These are phyloP conservation scores for Miichthys miiuy DNA, from an alignment of 2,797 vertebrate genomes.

Conservation along the genomic window DNA sequence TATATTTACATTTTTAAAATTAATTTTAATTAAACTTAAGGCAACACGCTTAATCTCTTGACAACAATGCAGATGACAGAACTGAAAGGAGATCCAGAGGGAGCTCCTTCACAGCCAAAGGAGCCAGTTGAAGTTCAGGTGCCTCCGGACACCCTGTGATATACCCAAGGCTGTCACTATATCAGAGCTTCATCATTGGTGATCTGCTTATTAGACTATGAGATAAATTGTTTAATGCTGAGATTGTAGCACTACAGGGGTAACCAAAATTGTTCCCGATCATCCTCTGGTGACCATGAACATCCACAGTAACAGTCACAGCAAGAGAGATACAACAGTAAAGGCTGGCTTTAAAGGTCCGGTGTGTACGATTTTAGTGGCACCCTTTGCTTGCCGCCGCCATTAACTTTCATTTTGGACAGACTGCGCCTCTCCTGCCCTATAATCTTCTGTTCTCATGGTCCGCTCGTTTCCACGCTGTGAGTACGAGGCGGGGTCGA, in stretches of 20 bases:
- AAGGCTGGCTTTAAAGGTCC: no score
- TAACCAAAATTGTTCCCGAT: background rate
- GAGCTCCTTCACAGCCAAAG: no score
- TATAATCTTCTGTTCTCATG: background rate
- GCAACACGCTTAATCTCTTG: no score
- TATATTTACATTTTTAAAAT: background rate
- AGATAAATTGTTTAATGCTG: background rate
- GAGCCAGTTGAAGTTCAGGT: no score
- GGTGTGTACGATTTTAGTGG: no score
- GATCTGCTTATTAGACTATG: background rate
- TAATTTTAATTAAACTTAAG: background rate
- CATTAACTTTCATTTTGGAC: background rate
- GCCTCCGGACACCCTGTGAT: no score
- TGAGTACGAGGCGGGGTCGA: constrained; percentile 34
- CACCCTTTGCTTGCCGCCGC: no score
- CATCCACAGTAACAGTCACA: background rate
- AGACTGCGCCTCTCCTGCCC: background rate
- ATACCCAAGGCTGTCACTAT: no score
- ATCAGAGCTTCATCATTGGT: background rate
- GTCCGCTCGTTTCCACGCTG: background rate
- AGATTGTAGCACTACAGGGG: background rate
- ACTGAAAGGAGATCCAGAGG: no score
- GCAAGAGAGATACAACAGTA: background rate
- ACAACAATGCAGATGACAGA: no score
- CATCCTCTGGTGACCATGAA: background rate